Base-by-base conservation (phyloP, 2,888 invertebrate species). In the Scaptomyza tumidula region DNA sequence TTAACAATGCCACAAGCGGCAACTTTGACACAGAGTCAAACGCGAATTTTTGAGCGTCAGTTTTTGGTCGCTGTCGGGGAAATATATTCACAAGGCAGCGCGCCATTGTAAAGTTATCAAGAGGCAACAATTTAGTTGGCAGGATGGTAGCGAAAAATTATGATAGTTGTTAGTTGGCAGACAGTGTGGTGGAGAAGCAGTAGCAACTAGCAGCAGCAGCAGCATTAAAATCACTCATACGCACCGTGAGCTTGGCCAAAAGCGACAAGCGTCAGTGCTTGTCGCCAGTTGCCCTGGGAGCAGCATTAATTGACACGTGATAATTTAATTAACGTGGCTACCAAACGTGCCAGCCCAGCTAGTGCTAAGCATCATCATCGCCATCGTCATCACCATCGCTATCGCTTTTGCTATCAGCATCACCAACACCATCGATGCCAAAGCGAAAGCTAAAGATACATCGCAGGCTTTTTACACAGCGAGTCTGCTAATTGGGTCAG, bases 291-390 rank as follows among this genome's bases (percentile, higher is more conserved):
- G 75, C 76, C 63, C 67, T 60, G 70, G 79, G 75, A 71, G 67
- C 63, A 61, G 66, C 71, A 86, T 86, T 88, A 83, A 83, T 83
- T 83, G 83, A 83, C 83, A 83, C 83, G 83, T 83, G 83, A 88
- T 83, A 88, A 83, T 83, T 83, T 83, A 83, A 83, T 83, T 83
- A 83, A 88, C 86, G 86, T 78, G 75, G 63, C 75, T 82, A 27
- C 76, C 85, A 79, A 83, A 83, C 85, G 85, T 77, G 79, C 66
- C 71, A 64, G 19, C 79, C 66, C 67, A 75, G 44, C 75, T 67
- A 67, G 75, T 53, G 60, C 70, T 75, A 71, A 78, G 76, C 75
- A 48, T 49, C 71, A 68, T 55, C 71, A 71, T 44, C 56, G 49
- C 31, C 72, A 68, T 56, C 67, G 59, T 63, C 41, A 60, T 61